phyloP scores from a whole-genome alignment of 2,113 vertebrate genomes.

The Tricholaema leucomelas region DNA sequence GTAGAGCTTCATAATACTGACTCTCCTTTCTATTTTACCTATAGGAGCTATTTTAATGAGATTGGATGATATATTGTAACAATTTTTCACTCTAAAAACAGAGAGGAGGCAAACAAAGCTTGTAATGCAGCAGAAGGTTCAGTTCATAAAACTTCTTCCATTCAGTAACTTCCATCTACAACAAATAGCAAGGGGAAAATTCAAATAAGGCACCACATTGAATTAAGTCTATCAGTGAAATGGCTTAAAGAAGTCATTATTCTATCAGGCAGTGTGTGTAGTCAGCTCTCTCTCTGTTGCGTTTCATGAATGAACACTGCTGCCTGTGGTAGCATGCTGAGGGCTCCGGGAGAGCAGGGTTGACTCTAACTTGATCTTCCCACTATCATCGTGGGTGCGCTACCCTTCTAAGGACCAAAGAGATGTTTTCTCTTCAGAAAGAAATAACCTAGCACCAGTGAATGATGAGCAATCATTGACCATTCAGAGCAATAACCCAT shows the following conservation, averaged over 20 bases:
- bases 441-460: neutral
- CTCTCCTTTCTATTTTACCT: constrained; percentile 42
- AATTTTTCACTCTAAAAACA: constrained; percentile 33
- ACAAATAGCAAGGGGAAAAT: neutral
- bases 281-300: neutral
- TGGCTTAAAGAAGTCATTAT: neutral
- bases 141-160: neutral
- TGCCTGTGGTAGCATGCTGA: neutral
- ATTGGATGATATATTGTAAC: constrained; percentile 1
- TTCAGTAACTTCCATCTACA: neutral
- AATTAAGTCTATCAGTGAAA: neutral
- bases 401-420: neutral
- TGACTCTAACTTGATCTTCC: neutral
- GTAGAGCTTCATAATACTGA: constrained; percentile 25
- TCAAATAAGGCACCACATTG: neutral
- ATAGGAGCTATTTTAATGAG: constrained; percentile 16
- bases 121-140: neutral
- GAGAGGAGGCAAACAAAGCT: neutral
- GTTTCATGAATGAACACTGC: neutral
- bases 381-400: neutral
- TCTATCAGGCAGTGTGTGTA: neutral
- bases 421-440: neutral
- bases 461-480: constrained; percentile 7
- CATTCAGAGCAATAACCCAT: constrained; percentile 30
- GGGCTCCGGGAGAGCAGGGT: neutral